A percentile compares a stretch with the other conserved stretches of the same genome.
These are phyloP conservation scores for Arremon aurantiirostris DNA, from an alignment of 2,797 vertebrate species.

Conservation along the genomic window DNA sequence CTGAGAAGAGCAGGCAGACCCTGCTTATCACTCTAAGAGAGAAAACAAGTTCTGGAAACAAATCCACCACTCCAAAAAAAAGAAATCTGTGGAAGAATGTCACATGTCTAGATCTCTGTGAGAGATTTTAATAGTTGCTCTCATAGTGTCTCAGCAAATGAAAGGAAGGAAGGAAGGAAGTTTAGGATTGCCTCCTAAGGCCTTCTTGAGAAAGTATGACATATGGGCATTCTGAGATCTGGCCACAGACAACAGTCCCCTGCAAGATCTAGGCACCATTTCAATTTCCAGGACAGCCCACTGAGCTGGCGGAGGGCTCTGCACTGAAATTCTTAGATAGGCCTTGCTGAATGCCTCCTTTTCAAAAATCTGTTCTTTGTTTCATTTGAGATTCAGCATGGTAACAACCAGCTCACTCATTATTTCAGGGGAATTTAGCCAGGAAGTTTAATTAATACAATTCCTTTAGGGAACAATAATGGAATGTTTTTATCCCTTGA, in stretches of 20 bases:
- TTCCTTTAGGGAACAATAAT: neutral
- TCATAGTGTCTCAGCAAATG: neutral
- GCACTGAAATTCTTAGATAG: neutral
- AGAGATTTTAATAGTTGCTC: neutral
- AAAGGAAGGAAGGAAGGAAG: neutral
- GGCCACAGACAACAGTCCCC: neutral
- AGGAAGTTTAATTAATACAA: neutral
- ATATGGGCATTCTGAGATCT: slow-evolving; percentile 13
- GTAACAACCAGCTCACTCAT: neutral
- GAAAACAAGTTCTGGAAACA: neutral
- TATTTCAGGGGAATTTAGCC: slow-evolving; percentile 20
- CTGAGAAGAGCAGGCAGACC: neutral
- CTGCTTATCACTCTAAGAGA: neutral
- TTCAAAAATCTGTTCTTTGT: slow-evolving; percentile 17
- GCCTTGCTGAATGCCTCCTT: neutral
- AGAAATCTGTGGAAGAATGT: neutral
- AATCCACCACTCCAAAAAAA: neutral
- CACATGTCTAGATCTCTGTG: neutral
- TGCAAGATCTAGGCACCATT: neutral
- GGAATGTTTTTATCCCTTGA: neutral
- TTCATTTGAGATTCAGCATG: neutral
- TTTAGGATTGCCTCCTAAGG: neutral
- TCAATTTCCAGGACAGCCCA: neutral
- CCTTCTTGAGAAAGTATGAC: neutral
- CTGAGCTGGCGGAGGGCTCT: neutral